These are phyloP conservation scores for Halictus rubicundus DNA, from an alignment of 1,140 invertebrate species.

Conservation along the genomic window DNA sequence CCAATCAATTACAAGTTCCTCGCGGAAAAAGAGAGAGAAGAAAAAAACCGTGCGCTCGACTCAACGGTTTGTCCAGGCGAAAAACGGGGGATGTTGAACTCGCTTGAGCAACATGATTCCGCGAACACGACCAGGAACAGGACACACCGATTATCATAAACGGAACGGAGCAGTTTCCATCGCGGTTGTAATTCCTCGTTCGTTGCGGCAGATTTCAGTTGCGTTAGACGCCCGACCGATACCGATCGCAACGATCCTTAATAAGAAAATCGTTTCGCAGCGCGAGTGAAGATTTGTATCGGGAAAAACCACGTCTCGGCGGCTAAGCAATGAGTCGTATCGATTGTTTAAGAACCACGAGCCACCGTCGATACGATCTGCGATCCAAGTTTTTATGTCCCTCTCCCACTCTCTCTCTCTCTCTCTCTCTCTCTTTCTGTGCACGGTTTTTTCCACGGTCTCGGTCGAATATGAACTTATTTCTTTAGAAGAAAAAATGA, in stretches of 20 bases:
- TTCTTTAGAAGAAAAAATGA: slow-evolving; percentile 5
- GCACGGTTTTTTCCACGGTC: slow-evolving; percentile 13
- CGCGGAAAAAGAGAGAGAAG: too few relatives aligned
- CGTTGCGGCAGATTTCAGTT: slow-evolving; percentile 12
- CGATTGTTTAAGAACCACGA: slow-evolving; percentile 34
- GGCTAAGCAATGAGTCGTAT: slow-evolving; percentile 25
- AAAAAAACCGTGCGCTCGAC: too few relatives aligned
- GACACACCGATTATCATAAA: slow-evolving; percentile 29
- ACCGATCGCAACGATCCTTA: slow-evolving; percentile 34
- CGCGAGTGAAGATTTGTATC: slow-evolving; percentile 41
- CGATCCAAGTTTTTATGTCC: slow-evolving; percentile 8
- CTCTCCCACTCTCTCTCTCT: too few relatives aligned
- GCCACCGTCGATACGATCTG: slow-evolving; percentile 22
- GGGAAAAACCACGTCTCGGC: slow-evolving; percentile 36
- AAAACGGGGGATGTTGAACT: neutral
- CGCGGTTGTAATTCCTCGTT: neutral
- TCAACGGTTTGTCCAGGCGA: too few relatives aligned
- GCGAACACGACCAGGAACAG: neutral
- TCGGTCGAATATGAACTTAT: slow-evolving; percentile 1
- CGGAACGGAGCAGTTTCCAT: slow-evolving; percentile 5
- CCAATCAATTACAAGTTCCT: too few relatives aligned
- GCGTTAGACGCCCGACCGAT: slow-evolving; percentile 14
- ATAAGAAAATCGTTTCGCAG: slow-evolving; percentile 36
- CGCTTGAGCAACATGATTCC: too few relatives aligned
- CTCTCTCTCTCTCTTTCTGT: too few relatives aligned